Conservation (phyloP, 2,888 invertebrate genomes). For the Leptinotarsa haldemani region DNA sequence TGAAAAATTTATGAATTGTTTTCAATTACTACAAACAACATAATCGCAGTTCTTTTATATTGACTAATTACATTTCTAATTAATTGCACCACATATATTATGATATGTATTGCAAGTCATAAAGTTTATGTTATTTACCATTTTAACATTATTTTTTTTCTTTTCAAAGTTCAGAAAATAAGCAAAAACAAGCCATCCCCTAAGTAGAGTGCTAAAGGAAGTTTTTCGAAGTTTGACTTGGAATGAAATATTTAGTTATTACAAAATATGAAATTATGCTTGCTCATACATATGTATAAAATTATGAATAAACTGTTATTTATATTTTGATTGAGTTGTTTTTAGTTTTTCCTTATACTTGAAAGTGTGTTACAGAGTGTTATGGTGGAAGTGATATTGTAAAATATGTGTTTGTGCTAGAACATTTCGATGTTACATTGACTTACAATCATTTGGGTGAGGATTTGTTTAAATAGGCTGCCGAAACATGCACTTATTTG, state of each 20-base stretch:
- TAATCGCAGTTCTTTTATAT: too few relatives aligned
- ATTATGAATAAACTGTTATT: constrained; percentile 27
- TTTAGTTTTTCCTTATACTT: constrained; percentile 17
- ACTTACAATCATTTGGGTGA: too few relatives aligned
- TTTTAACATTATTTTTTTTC: constrained; percentile 12
- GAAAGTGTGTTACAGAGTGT: background rate
- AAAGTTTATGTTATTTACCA: background rate
- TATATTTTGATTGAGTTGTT: constrained; percentile 23
- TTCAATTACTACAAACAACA: too few relatives aligned
- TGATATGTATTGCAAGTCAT: too few relatives aligned
- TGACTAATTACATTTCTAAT: too few relatives aligned
- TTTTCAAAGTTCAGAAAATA: constrained; percentile 32
- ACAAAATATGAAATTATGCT: constrained; percentile 7
- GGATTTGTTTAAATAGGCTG: too few relatives aligned
- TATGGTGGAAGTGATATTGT: background rate
- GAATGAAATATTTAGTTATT: constrained; percentile 18
- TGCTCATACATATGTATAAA: constrained; percentile 22
- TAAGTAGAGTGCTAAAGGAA: constrained; percentile 18
- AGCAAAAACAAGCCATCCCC: constrained; percentile 26
- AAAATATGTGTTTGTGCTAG: too few relatives aligned
- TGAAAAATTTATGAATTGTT: too few relatives aligned
- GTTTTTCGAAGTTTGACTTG: constrained; percentile 20
- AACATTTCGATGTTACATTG: too few relatives aligned
- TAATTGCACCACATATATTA: too few relatives aligned
- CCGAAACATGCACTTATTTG: too few relatives aligned